Evolutionary conservation across 2,888 invertebrate genomes (phyloP).

Genomic region (Epicampocera succincta): DNA sequence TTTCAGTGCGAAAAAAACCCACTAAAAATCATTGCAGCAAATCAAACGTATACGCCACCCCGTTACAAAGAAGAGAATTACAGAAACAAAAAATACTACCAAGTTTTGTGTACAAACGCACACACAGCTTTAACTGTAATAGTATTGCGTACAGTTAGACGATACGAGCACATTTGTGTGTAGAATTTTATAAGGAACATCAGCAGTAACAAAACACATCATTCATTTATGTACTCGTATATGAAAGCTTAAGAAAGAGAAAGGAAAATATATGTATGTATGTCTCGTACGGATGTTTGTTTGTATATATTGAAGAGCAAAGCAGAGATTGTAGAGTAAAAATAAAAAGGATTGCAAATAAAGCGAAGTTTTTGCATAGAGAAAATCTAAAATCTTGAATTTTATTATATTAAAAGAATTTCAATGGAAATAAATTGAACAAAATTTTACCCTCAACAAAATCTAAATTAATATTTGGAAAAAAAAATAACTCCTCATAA

Average conservation of each 20-base stretch:
- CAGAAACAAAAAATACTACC: constrained; percentile 26
- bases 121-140: constrained; percentile 1
- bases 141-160: too few relatives aligned
- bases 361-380: constrained; percentile 26
- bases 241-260: constrained; percentile 1
- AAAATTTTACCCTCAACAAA: constrained; percentile 2
- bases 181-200: neutral
- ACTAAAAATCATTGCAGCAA: constrained; percentile 21
- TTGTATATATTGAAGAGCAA: constrained; percentile 11
- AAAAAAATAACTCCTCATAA: constrained; percentile 7
- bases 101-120: constrained; percentile 3
- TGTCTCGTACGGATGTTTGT: neutral
- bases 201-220: too few relatives aligned
- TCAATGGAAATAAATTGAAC: constrained; percentile 12
- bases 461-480: neutral
- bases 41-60: constrained; percentile 59
- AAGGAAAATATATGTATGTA: constrained; percentile 2
- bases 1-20: constrained; percentile 1
- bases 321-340: constrained; percentile 8
- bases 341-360: constrained; percentile 17
- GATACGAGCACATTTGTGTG: neutral
- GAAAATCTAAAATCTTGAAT: constrained; percentile 42
- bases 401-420: constrained; percentile 45
- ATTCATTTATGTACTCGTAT: too few relatives aligned
- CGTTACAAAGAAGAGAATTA: constrained; percentile 3